These are phyloP conservation scores for Grus americana DNA, from an alignment of 2,113 vertebrate genomes.

Conservation along the genomic window DNA sequence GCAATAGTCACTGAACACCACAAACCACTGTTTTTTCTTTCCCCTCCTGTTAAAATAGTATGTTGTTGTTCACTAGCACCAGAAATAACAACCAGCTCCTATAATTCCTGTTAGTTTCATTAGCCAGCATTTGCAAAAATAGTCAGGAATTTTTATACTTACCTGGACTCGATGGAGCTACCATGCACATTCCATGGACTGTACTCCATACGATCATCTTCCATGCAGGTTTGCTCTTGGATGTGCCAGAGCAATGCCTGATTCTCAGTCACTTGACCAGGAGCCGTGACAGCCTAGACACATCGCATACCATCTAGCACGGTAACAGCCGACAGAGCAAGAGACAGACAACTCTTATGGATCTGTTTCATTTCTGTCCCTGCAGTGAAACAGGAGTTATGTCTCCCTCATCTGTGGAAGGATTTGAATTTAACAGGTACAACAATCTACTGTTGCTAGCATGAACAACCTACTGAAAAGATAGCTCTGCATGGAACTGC, in stretches of 20 bases:
- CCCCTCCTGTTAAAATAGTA: background rate
- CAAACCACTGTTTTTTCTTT: background rate
- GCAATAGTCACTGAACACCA: background rate
- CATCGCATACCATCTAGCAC: background rate
- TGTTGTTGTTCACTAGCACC: background rate
- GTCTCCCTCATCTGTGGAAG: background rate
- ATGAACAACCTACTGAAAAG: background rate
- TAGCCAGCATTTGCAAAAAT: background rate
- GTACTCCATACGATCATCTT: background rate
- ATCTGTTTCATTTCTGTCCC: background rate
- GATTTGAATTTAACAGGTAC: background rate
- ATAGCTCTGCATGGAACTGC: background rate
- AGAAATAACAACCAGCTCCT: background rate
- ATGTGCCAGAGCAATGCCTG: background rate
- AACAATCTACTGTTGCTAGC: background rate
- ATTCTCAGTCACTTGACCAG: background rate
- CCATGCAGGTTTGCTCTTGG: background rate
- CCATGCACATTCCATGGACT: background rate
- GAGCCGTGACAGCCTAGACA: background rate
- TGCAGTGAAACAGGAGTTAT: background rate
- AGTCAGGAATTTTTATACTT: background rate
- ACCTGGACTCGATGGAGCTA: background rate
- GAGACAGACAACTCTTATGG: background rate
- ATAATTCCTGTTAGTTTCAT: background rate
- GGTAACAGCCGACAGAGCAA: background rate